Conservation (phyloP, 2,888 invertebrate species). For the Xanthostigma xanthostigma region DNA sequence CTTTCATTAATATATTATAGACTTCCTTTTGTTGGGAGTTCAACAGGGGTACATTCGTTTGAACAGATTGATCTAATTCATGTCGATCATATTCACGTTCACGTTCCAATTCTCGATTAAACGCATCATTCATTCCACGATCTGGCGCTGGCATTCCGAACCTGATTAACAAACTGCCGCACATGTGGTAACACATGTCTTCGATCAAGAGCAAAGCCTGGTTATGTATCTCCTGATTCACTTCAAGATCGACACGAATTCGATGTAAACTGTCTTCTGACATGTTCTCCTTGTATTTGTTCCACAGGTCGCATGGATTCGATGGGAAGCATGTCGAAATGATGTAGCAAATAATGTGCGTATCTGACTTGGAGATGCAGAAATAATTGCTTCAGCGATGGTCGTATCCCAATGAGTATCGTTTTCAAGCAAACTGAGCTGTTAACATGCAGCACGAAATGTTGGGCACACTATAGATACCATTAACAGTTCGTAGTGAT, state of each 20-base stretch:
- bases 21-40: constrained; percentile 9
- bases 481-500: constrained; percentile 23
- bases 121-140: constrained; percentile 14
- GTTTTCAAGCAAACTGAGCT: constrained; percentile 14
- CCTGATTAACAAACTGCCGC: constrained; percentile 13
- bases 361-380: constrained; percentile 14
- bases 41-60: constrained; percentile 7
- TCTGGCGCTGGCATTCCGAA: constrained; percentile 17
- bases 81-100: constrained; percentile 17
- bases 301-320: constrained; percentile 10
- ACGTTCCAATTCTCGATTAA: constrained; percentile 19
- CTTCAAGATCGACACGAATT: constrained; percentile 10
- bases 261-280: constrained; percentile 14
- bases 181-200: constrained; percentile 21
- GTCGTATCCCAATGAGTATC: constrained; percentile 14
- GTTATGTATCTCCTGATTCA: constrained; percentile 16
- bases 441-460: constrained; percentile 20
- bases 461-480: constrained; percentile 18
- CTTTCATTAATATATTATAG: constrained; percentile 13
- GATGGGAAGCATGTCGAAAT: constrained; percentile 15
- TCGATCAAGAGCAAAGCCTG: constrained; percentile 19
- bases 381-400: constrained; percentile 13
- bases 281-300: constrained; percentile 14
- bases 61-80: constrained; percentile 5
- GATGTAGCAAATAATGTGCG: constrained; percentile 16